A percentile compares a stretch with the other conserved stretches of the same genome.
Evolutionary conservation across 2,113 vertebrate genomes (phyloP).

Genomic region (Phalacrocorax carbo): DNA sequence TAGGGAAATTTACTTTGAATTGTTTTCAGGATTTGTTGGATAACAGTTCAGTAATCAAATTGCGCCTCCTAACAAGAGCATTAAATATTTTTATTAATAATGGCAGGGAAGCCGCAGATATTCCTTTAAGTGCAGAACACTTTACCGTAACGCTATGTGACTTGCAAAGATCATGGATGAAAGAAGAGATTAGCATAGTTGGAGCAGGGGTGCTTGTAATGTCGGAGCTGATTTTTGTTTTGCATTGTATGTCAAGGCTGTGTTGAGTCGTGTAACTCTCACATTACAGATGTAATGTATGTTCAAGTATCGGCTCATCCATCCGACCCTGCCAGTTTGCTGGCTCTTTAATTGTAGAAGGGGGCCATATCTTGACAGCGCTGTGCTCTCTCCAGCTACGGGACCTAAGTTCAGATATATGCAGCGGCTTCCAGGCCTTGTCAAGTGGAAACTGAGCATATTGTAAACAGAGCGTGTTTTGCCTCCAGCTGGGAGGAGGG

Average conservation of each 20-base stretch:
- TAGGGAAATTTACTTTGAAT: slow-evolving; percentile 74
- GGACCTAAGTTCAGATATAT: background rate
- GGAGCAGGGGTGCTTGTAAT: background rate
- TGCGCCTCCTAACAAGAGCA: slow-evolving; percentile 54
- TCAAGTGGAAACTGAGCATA: slow-evolving; percentile 31
- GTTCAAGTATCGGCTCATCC: background rate
- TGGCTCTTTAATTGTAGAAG: background rate
- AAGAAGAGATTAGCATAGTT: background rate
- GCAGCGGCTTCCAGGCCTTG: background rate
- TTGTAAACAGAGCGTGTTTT: background rate
- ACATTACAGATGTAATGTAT: background rate
- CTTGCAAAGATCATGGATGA: background rate
- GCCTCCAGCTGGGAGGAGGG: background rate
- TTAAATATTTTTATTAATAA: slow-evolving; percentile 67
- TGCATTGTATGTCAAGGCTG: background rate
- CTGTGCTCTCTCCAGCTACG: background rate
- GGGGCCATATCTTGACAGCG: background rate
- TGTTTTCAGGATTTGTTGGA: slow-evolving; percentile 71
- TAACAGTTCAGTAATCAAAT: slow-evolving; percentile 71
- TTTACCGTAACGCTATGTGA: slow-evolving; percentile 22
- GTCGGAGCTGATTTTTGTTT: background rate
- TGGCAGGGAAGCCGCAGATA: slow-evolving; percentile 40
- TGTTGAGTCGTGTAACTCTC: background rate
- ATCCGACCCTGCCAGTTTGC: background rate
- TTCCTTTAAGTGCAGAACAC: slow-evolving; percentile 28